Evolutionary conservation across 2,113 vertebrate species (phyloP).

Genomic region (Actenoides lindsayi): DNA sequence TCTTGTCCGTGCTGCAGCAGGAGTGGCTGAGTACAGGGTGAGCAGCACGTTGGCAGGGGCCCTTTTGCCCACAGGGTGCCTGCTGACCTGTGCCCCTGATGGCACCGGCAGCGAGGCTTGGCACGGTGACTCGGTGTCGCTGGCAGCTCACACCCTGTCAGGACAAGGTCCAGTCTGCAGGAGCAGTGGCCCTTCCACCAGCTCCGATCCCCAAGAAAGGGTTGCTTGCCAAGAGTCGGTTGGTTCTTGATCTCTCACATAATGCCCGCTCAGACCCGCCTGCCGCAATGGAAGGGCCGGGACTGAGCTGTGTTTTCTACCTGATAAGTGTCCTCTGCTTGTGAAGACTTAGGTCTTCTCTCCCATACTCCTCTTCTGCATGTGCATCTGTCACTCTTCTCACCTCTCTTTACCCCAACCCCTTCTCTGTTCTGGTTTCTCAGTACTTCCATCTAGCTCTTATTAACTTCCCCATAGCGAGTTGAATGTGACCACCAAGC

Average conservation of each 20-base stretch:
- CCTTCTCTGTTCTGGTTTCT: not conserved
- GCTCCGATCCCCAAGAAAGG: not conserved
- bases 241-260: accelerated
- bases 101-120: not conserved
- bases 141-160: not conserved
- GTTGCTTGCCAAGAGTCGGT: not conserved
- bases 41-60: accelerated
- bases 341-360: not conserved
- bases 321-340: not conserved
- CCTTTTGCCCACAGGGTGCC: accelerated
- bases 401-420: accelerated
- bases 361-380: accelerated
- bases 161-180: not conserved
- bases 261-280: accelerated
- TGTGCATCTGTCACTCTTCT: accelerated
- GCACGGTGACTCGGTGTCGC: not conserved
- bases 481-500: not conserved
- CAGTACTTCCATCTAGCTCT: not conserved
- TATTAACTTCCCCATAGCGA: not conserved
- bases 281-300: accelerated
- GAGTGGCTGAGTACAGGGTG: accelerated
- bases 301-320: not conserved
- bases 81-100: too few species aligned
- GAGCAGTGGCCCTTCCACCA: accelerated
- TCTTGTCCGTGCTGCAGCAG: not conserved